A percentile compares a stretch with the other conserved stretches of the same genome.
These are phyloP conservation scores for Teleogryllus oceanicus DNA, from an alignment of 2,888 invertebrate genomes.

Conservation along the genomic window DNA sequence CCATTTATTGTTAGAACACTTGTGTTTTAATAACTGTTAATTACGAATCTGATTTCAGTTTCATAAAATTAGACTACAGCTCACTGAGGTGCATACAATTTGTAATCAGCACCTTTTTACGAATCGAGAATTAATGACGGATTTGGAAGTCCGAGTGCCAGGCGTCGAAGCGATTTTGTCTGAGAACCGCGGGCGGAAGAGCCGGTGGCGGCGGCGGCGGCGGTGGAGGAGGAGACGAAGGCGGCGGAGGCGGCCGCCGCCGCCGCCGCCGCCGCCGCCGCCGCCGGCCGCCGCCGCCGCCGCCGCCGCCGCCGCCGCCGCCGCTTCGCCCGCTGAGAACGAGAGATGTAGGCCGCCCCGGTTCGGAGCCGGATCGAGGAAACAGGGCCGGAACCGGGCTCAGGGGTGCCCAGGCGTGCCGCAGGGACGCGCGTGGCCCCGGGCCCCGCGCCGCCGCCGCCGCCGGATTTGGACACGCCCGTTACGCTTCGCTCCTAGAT, in stretches of 20 bases:
- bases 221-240: fast-evolving
- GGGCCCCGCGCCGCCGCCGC: neutral
- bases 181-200: neutral
- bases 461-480: neutral
- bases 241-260: neutral
- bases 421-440: neutral
- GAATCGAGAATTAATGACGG: too few relatives aligned
- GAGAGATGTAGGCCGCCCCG: neutral
- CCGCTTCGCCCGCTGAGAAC: neutral
- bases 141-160: too few relatives aligned
- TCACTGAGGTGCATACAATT: too few relatives aligned
- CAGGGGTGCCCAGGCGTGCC: neutral
- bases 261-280: neutral
- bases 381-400: conserved; percentile 7
- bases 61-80: too few relatives aligned
- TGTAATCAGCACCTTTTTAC: too few relatives aligned
- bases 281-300: neutral
- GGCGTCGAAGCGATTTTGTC: too few relatives aligned
- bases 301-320: neutral
- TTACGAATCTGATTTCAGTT: too few relatives aligned
- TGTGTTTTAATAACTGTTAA: too few relatives aligned
- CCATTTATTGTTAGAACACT: too few relatives aligned
- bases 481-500: neutral
- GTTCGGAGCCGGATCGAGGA: conserved; percentile 5
- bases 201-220: neutral